Base-by-base conservation (phyloP, 2,797 vertebrate genomes). In the Danio jaintianensis region DNA sequence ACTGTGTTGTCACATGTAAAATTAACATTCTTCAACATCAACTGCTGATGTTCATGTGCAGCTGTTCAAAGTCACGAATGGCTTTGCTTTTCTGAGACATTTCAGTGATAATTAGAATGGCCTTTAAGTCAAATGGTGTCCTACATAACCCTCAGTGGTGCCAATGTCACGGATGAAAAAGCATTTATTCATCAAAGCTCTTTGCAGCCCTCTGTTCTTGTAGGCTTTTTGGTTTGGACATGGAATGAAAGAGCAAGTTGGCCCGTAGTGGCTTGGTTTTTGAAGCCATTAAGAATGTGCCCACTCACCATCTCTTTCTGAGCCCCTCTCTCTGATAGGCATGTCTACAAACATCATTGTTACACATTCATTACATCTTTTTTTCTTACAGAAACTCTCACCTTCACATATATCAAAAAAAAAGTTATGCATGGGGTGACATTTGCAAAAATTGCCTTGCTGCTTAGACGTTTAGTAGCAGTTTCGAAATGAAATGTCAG, bases 181-280 rank as follows among this genome's bases (percentile, higher is more conserved):
- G 79, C 81, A 82, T 84, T 82, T 86, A 74, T 84, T 83, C 84
- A 80, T 83, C 76, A 80, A 85, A 88, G 79, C 75, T 40, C 61
- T 73, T 16, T 10, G 9, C 12, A 7, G 16, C 36, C 66, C 62
- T 82, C 48, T 83, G 70, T 79, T 76, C 70, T 81, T 72, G 72
- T 76, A 63, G 64, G 68, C 42, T 66, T 29, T 63, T 58, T 71
- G 63, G 69, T 69, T 75, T 72, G 66, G 62, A 80, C 29, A 70
- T 52, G 78, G 43, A 48, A 78, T 72, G 38, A 80, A 72, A 73
- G 48, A 36, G 48, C 47, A 20, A 63, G 45, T 62, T 20, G 56
- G 36, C 20, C 56, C 48, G 18, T n/a, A 72, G 73, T 78, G 78
- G 58, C 55, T 74, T n/a, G 45, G 40, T 69, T 70, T 74, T 74